These are phyloP conservation scores for Melanostigma gelatinosum DNA, from an alignment of 2,113 vertebrate species.

Conservation along the genomic window DNA sequence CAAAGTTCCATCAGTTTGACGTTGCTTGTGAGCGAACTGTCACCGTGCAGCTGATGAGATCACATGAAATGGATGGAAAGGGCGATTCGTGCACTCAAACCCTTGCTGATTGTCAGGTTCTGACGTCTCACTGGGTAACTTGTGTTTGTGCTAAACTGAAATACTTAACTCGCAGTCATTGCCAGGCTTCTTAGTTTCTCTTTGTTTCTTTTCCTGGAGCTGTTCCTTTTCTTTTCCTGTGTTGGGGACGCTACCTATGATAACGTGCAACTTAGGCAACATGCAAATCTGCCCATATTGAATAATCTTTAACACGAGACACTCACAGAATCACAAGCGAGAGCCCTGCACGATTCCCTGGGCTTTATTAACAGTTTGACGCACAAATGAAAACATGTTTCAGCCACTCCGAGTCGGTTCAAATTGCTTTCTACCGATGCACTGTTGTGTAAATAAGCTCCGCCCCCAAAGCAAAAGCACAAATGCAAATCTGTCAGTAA, in stretches of 20 bases:
- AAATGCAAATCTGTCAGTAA: slow-evolving; percentile 13
- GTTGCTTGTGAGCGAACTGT: background rate
- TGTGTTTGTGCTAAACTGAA: background rate
- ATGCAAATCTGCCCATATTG: background rate
- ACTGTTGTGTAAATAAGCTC: slow-evolving; percentile 41
- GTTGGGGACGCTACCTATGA: background rate
- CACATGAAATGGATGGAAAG: too few relatives aligned
- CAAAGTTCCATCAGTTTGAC: background rate
- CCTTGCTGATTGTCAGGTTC: background rate
- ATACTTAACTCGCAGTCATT: background rate
- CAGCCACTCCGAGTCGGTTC: slow-evolving; percentile 9
- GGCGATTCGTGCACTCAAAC: background rate
- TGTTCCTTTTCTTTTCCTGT: background rate
- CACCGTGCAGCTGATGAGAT: background rate
- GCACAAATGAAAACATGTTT: slow-evolving; percentile 16
- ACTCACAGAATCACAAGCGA: background rate
- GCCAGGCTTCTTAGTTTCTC: background rate
- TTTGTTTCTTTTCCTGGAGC: background rate
- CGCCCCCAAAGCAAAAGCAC: background rate
- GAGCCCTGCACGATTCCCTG: background rate
- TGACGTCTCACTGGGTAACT: background rate
- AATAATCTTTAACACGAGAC: background rate
- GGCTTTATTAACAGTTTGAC: background rate
- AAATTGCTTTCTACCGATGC: background rate
- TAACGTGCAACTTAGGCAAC: background rate